These are phyloP conservation scores for Eublepharis macularius DNA, from an alignment of 2,113 vertebrate genomes.

Conservation along the genomic window DNA sequence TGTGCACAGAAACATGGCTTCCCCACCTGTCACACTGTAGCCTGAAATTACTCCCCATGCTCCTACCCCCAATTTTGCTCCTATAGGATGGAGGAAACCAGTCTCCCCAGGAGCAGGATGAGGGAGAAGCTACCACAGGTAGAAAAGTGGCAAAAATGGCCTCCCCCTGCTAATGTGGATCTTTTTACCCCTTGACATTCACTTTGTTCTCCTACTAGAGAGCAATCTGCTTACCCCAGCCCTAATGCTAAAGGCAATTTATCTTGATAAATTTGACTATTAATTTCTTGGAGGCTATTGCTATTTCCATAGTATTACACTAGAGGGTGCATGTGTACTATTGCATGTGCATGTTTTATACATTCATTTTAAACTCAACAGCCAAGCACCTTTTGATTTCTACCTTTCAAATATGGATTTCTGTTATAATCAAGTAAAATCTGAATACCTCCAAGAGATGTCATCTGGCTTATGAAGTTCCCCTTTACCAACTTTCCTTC, in stretches of 20 bases:
- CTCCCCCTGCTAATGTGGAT: too few relatives aligned
- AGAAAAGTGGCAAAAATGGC: too few relatives aligned
- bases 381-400: not conserved
- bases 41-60: too few relatives aligned
- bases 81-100: too few relatives aligned
- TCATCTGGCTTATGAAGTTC: not conserved
- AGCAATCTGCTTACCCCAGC: not conserved
- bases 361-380: not conserved
- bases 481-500: not conserved
- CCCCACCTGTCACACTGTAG: too few relatives aligned
- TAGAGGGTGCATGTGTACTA: constrained; percentile 61
- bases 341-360: not conserved
- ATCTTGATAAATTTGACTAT: not conserved
- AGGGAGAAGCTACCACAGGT: too few relatives aligned
- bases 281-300: not conserved
- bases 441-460: not conserved
- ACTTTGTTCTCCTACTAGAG: not conserved
- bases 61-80: too few relatives aligned
- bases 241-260: not conserved
- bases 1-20: too few relatives aligned
- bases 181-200: not conserved
- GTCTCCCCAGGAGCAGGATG: too few relatives aligned
- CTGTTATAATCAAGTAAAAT: not conserved
- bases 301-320: constrained; percentile 43
- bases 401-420: not conserved